Evolutionary conservation across 2,113 vertebrate species (phyloP).

Genomic region (Podarcis raffonei): DNA sequence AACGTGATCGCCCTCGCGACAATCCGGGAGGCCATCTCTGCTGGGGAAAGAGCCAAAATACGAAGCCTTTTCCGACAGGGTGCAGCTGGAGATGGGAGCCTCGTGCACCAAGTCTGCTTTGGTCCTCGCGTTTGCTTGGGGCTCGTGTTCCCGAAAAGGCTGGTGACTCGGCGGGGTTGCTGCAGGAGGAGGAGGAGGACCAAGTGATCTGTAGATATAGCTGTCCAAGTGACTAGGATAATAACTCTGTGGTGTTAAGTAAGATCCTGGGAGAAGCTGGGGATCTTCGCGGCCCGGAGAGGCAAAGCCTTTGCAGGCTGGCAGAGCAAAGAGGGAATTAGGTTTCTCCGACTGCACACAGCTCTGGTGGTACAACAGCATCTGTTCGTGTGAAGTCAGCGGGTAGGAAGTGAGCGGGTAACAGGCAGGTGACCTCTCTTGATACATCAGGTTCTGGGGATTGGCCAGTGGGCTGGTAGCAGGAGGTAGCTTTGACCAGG

Average conservation of each 20-base stretch:
- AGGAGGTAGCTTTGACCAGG: slow-evolving; percentile 70
- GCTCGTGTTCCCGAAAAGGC: slow-evolving; percentile 58
- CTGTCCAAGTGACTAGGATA: slow-evolving; percentile 60
- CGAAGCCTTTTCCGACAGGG: accelerated
- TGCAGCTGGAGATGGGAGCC: slow-evolving; percentile 12
- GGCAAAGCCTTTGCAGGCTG: slow-evolving; percentile 49
- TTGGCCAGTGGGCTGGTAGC: slow-evolving; percentile 41
- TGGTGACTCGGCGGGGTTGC: slow-evolving; percentile 62
- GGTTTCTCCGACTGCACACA: slow-evolving; percentile 71
- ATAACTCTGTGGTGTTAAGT: slow-evolving; percentile 62
- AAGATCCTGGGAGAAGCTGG: slow-evolving; percentile 30
- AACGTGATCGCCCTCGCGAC: slow-evolving; percentile 21
- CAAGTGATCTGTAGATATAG: slow-evolving; percentile 35
- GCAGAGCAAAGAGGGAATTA: slow-evolving; percentile 29
- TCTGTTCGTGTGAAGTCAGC: slow-evolving; percentile 68
- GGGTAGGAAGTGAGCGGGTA: slow-evolving; percentile 75
- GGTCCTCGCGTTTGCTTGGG: slow-evolving; percentile 59
- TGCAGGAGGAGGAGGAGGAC: background rate
- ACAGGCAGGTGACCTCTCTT: slow-evolving; percentile 69
- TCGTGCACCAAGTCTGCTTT: slow-evolving; percentile 57
- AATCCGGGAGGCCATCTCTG: background rate
- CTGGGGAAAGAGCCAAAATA: accelerated
- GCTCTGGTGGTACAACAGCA: slow-evolving; percentile 77
- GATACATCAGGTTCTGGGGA: slow-evolving; percentile 69
- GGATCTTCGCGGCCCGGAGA: slow-evolving; percentile 30